phyloP scores from a whole-genome alignment of 2,797 vertebrate species.

The Phylloscopus collybita region DNA sequence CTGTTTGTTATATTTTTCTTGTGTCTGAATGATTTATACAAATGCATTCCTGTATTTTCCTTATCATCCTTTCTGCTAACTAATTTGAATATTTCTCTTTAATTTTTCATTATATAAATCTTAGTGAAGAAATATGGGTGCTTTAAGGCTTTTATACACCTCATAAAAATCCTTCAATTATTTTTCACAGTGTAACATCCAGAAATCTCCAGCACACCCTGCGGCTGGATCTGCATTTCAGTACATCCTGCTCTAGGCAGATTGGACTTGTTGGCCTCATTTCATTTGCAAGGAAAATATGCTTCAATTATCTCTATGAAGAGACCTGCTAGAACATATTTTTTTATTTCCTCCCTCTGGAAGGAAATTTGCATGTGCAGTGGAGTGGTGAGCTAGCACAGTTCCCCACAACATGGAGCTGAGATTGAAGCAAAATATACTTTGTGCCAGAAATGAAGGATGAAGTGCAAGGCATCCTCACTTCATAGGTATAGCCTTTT shows the following conservation, averaged over 20 bases:
- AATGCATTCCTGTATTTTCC: background rate
- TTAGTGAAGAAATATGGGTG: background rate
- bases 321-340: background rate
- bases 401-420: background rate
- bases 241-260: background rate
- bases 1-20: background rate
- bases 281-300: conserved; percentile 32
- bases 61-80: background rate
- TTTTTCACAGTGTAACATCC: background rate
- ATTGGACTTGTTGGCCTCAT: background rate
- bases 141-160: conserved; percentile 13
- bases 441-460: background rate
- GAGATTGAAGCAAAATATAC: background rate
- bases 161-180: conserved; percentile 11
- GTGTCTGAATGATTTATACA: background rate
- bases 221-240: background rate
- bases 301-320: background rate
- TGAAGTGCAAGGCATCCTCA: background rate
- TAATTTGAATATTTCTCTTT: conserved; percentile 19
- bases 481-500: background rate
- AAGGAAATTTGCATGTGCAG: background rate
- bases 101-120: background rate
- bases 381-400: background rate
- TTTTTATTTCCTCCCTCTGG: background rate
- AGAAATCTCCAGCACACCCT: background rate